Base-by-base conservation (phyloP, 2,113 vertebrate genomes). In the Cheilinus undulatus region DNA sequence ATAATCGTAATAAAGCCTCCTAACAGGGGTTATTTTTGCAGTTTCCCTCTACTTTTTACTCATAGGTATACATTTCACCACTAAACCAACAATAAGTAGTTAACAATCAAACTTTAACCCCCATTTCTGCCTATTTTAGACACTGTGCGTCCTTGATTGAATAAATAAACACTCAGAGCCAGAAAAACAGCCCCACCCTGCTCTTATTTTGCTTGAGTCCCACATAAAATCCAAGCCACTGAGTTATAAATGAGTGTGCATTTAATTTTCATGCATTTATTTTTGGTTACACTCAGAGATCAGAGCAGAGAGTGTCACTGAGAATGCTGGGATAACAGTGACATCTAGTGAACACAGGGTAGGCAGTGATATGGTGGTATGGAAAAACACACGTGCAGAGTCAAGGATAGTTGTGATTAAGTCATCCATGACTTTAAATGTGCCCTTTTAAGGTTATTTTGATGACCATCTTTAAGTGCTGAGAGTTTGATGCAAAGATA, bases 331-430 rank as follows among this genome's bases (percentile, higher is more conserved):
- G 34, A 66, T 24, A 86, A 90, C 62, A 91, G 88, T 60, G 90
- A 79, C 91, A 89, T 77, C 90, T 87, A 90, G 86, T 86, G 91
- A 60, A 30, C 5, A 59, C 5, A 34, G 15, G 14, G 3, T 38
- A 64, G 32, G 3, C 23, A 12, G 11, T 51, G 5, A 6, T 7
- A n/a, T n/a, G n/a, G n/a, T n/a, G n/a, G n/a, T n/a, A n/a, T n/a
- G n/a, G n/a, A n/a, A n/a, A n/a, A n/a, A n/a, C n/a, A n/a, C n/a
- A n/a, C n/a, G n/a, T n/a, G n/a, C n/a, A n/a, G n/a, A n/a, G n/a
- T n/a, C n/a, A n/a, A n/a, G n/a, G n/a, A n/a, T n/a, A n/a, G n/a
- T n/a, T n/a, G n/a, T n/a, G n/a, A n/a, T n/a, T n/a, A n/a, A n/a
- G n/a, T n/a, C n/a, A n/a, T n/a, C n/a, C n/a, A n/a, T n/a, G n/a